Evolutionary conservation across 2,113 vertebrate genomes (phyloP), one percentile per base, ranked within the genome.

Genomic region (Bos taurus): DNA sequence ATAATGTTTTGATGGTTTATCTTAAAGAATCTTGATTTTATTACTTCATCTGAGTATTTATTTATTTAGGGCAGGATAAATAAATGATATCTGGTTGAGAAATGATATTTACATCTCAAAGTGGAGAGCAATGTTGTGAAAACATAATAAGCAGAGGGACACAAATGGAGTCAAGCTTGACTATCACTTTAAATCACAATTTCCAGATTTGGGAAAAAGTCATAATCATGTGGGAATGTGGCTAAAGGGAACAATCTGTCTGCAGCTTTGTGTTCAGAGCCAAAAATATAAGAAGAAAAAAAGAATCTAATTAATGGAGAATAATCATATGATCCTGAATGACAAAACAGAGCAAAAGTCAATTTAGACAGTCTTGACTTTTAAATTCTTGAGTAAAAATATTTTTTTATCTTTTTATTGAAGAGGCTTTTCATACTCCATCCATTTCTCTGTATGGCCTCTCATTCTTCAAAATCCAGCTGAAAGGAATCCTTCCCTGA

Each of bases 1-100:
- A 78, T 67, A 67, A 89, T 91, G 56, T 87, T 94, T 96, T 48
- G 46, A 81, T 82, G 17, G 25, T 94, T 97, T 95, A 30, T 92
- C 90, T 98, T 92, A 87, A 97, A 97, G 57, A 95, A 94, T 67
- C 59, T 88, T 98, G 91, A 78, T 90, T 95, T 91, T 95, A 94
- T 94, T 92, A 85, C 62, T 97, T 90, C 80, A 71, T 89, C 91
- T 78, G 77, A 64, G 33, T 28, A 59, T 17, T 92, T 97, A 84
- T 95, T 97, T 97, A 54, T 88, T 96, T 90, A 88, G 81, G 25
- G 54, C 15, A 97, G 77, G 82, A 94, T 54, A 93, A 88, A 91
- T 94, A 92, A 96, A 95, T 80, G 33, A 14, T 91, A 93, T 85
- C 60, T 95, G 52, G 23, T 60, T 91, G 81, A 95, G 36, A 93